Percentiles rank a stretch among this genome's conserved stretches.
phyloP scores from a whole-genome alignment of 1,140 invertebrate genomes.

The Megalonaias nervosa region DNA sequence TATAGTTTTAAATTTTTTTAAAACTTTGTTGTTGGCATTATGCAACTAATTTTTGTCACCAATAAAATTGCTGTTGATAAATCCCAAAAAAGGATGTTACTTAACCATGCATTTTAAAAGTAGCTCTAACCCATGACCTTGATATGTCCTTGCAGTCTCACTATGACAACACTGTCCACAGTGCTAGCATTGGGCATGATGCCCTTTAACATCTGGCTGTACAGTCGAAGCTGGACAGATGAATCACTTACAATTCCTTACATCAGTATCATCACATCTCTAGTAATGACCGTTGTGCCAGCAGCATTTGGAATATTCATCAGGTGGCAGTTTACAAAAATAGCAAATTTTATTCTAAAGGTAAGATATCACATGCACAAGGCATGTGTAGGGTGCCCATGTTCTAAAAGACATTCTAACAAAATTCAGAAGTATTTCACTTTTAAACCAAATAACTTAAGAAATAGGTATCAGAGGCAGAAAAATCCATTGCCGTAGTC shows the following conservation, averaged over 20 bases:
- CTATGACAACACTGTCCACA: slow-evolving; percentile 69
- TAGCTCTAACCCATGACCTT: background rate
- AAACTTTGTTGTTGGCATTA: no score
- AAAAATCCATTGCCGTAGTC: no score
- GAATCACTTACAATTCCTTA: slow-evolving; percentile 66
- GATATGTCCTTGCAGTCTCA: slow-evolving; percentile 55
- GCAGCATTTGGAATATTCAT: slow-evolving; percentile 67
- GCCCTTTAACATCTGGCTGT: slow-evolving; percentile 69
- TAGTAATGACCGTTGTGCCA: slow-evolving; percentile 62
- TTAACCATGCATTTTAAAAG: no score
- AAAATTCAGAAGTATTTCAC: background rate
- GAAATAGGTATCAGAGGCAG: background rate
- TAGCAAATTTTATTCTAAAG: slow-evolving; percentile 52
- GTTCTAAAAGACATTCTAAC: background rate
- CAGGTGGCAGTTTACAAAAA: slow-evolving; percentile 58
- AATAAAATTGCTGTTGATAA: no score
- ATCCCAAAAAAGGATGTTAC: no score
- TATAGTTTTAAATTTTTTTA: no score
- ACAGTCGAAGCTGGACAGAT: slow-evolving; percentile 60
- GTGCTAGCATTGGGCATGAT: slow-evolving; percentile 67
- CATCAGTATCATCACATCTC: slow-evolving; percentile 63
- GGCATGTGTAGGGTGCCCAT: no score
- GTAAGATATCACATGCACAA: slow-evolving; percentile 13
- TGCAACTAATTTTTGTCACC: no score
- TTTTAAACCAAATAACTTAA: background rate